phyloP scores from a whole-genome alignment of 92 coral and sea anemone species.

The Heliopora coerulea region DNA sequence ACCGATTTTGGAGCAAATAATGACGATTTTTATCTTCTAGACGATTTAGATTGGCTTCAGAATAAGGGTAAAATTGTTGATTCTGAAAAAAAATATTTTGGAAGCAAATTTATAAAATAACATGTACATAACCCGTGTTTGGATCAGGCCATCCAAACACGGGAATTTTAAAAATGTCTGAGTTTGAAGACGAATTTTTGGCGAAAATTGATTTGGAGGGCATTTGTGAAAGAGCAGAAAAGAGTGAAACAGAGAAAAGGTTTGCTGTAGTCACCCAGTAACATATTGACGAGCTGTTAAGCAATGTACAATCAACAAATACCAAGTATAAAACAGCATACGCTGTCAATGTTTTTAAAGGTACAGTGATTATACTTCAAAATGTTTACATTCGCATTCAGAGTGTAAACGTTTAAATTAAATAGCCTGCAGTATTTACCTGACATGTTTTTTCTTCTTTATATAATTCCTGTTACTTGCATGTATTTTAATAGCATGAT shows the following conservation, averaged over 20 bases:
- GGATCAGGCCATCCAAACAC: constrained; percentile 36
- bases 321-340: constrained; percentile 15
- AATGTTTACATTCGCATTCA: neutral
- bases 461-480: neutral
- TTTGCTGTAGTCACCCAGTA: constrained; percentile 22
- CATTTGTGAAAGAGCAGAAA: constrained; percentile 2
- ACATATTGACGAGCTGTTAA: constrained; percentile 23
- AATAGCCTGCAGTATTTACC: neutral
- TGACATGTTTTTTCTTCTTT: neutral
- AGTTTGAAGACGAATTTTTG: constrained; percentile 17
- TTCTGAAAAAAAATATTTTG: too few species aligned
- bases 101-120: constrained; percentile 25
- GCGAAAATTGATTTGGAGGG: constrained; percentile 24
- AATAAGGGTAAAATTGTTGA: too few species aligned
- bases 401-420: neutral
- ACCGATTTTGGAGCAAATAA: too few species aligned
- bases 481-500: neutral
- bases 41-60: too few species aligned
- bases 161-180: constrained; percentile 11
- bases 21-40: too few species aligned
- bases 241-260: constrained; percentile 21
- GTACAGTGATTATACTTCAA: neutral
- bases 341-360: constrained; percentile 23
- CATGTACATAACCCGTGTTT: constrained; percentile 33
- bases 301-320: constrained; percentile 15